Conservation (phyloP, 2,888 invertebrate species). For the Chymomyza fuscimana region DNA sequence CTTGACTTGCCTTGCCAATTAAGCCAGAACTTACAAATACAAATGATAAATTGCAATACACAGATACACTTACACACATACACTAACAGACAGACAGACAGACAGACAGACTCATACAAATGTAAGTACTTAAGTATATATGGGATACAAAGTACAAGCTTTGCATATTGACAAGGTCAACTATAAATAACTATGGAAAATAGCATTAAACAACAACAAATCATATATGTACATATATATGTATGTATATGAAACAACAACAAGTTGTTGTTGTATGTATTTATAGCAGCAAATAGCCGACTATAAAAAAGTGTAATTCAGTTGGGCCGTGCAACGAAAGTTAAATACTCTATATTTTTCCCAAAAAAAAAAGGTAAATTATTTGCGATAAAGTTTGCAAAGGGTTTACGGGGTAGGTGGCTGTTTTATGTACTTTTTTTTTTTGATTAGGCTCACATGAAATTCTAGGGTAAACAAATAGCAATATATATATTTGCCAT, state of each 20-base stretch:
- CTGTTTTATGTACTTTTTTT: no score
- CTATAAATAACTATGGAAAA: slow-evolving; percentile 68
- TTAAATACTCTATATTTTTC: no score
- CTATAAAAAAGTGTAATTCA: slow-evolving; percentile 3
- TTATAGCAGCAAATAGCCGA: slow-evolving; percentile 46
- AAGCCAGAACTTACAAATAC: neutral
- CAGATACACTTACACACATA: neutral
- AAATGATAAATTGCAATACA: neutral
- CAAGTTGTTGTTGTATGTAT: slow-evolving; percentile 42
- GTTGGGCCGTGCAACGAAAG: no score
- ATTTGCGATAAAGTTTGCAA: no score
- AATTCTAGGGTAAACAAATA: no score
- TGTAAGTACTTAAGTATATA: neutral
- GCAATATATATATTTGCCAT: no score
- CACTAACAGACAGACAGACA: slow-evolving; percentile 6
- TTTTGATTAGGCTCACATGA: no score
- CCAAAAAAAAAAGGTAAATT: no score
- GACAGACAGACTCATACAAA: slow-evolving; percentile 4
- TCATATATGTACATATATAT: slow-evolving; percentile 26
- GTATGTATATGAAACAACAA: slow-evolving; percentile 21
- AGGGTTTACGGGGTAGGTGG: no score
- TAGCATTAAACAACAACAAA: slow-evolving; percentile 31
- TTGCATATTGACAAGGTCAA: slow-evolving; percentile 53
- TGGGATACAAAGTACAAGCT: slow-evolving; percentile 16
- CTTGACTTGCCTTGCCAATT: neutral